phyloP scores from a whole-genome alignment of 2,797 vertebrate species.

The Diplodus sargus region DNA sequence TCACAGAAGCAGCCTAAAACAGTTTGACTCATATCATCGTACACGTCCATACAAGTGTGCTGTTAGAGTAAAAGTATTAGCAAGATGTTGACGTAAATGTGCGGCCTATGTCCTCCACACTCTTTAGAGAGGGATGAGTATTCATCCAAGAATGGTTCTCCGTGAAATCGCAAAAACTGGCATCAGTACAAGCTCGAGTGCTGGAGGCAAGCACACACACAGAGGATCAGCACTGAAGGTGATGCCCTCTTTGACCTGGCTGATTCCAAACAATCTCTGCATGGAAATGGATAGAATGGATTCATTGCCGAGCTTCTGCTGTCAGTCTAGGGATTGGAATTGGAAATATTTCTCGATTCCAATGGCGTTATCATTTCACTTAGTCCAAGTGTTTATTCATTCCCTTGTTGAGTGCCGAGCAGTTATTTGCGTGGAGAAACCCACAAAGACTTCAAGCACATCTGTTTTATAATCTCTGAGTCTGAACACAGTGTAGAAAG shows the following conservation, averaged over 20 bases:
- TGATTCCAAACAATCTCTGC: neutral
- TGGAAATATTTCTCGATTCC: too few species aligned
- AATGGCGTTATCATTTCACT: too few species aligned
- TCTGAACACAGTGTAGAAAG: too few species aligned
- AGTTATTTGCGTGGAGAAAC: too few species aligned
- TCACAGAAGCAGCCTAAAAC: conserved; percentile 4
- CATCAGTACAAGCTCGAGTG: conserved; percentile 1
- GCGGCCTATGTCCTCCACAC: neutral
- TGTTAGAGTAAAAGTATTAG: neutral
- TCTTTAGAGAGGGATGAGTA: neutral
- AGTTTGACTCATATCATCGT: neutral
- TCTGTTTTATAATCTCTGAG: too few species aligned
- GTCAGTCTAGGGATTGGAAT: neutral
- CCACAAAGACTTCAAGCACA: too few species aligned
- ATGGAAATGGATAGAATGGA: neutral
- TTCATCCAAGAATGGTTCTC: neutral
- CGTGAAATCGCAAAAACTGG: conserved; percentile 4
- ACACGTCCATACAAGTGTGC: neutral
- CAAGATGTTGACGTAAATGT: neutral
- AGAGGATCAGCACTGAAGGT: neutral
- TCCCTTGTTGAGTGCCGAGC: too few species aligned
- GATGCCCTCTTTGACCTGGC: neutral
- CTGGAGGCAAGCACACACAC: neutral
- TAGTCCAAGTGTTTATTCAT: too few species aligned
- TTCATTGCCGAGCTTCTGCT: conserved; percentile 7